A percentile compares a stretch with the other conserved stretches of the same genome.
These are phyloP conservation scores for Anhinga anhinga DNA, from an alignment of 2,113 vertebrate species.

Conservation along the genomic window DNA sequence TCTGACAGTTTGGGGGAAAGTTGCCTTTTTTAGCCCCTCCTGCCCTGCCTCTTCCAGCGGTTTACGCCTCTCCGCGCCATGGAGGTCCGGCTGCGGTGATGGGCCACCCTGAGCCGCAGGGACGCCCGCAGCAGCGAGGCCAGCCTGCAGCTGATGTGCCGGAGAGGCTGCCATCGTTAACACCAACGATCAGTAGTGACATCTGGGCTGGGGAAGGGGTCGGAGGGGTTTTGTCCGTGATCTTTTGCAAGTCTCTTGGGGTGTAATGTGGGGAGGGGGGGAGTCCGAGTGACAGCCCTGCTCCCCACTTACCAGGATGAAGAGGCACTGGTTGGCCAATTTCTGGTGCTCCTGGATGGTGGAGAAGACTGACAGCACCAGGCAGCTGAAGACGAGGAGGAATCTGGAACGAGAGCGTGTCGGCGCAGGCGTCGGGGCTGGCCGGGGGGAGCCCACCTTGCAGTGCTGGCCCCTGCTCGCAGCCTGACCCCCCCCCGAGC, in stretches of 20 bases:
- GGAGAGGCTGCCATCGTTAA: rapidly evolving
- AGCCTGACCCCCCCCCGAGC: background rate
- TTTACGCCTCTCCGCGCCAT: rapidly evolving
- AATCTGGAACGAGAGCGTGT: conserved; percentile 80
- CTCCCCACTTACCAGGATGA: conserved; percentile 88
- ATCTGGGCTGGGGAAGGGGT: background rate
- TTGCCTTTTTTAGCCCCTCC: conserved; percentile 41
- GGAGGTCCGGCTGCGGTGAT: rapidly evolving
- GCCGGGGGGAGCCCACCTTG: background rate
- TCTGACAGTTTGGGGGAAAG: conserved; percentile 59
- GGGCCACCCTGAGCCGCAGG: rapidly evolving
- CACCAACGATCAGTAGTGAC: rapidly evolving
- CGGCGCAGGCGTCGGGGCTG: rapidly evolving
- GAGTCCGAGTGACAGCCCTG: rapidly evolving
- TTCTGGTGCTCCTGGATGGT: conserved; percentile 94
- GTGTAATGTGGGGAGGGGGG: rapidly evolving
- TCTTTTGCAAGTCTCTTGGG: rapidly evolving
- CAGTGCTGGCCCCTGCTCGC: rapidly evolving
- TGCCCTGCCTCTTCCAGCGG: background rate
- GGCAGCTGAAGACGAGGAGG: conserved; percentile 95
- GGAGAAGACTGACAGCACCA: conserved; percentile 98
- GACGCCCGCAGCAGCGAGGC: background rate
- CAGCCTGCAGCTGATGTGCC: rapidly evolving
- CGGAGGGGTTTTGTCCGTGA: rapidly evolving
- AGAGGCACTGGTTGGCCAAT: conserved; percentile 90